Percentiles rank a stretch among this genome's conserved stretches.
These are phyloP conservation scores for Nymphalis polychloros DNA, from an alignment of 2,888 invertebrate species.

Conservation along the genomic window DNA sequence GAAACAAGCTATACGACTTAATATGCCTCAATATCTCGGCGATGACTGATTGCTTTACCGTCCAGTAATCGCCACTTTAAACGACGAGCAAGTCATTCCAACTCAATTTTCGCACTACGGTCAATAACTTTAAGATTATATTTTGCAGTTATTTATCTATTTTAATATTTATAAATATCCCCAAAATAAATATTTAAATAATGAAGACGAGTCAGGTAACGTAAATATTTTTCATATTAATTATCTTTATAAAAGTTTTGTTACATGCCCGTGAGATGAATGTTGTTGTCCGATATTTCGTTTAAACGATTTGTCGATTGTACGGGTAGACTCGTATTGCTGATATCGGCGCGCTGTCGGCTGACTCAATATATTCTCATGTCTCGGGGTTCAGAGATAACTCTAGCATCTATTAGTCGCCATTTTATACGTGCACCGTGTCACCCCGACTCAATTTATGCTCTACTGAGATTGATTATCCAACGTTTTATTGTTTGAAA, in stretches of 20 bases:
- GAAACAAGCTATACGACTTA: not conserved
- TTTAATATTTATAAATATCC: too few species aligned
- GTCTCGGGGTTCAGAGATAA: slow-evolving; percentile 27
- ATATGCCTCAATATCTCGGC: slow-evolving; percentile 2
- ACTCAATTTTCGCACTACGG: not conserved
- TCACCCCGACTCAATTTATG: slow-evolving; percentile 38
- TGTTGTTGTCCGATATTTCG: not conserved
- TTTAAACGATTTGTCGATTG: slow-evolving; percentile 15
- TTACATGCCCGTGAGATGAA: not conserved
- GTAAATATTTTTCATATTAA: not conserved
- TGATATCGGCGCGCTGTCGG: slow-evolving; percentile 10
- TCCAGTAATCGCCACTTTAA: not conserved
- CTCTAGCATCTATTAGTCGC: slow-evolving; percentile 43
- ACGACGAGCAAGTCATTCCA: not conserved
- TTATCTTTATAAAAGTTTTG: not conserved
- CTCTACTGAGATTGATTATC: slow-evolving; percentile 28
- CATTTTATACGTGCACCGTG: slow-evolving; percentile 45
- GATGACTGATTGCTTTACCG: not conserved
- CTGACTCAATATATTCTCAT: slow-evolving; percentile 13
- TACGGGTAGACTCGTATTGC: slow-evolving; percentile 14
- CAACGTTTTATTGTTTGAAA: slow-evolving; percentile 23
- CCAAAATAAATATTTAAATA: too few species aligned
- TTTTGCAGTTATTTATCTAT: too few species aligned
- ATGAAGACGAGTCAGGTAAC: too few species aligned
- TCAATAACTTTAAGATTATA: not conserved